These are phyloP conservation scores for Temnothorax rugatulus DNA, from an alignment of 2,888 invertebrate species.

Conservation along the genomic window DNA sequence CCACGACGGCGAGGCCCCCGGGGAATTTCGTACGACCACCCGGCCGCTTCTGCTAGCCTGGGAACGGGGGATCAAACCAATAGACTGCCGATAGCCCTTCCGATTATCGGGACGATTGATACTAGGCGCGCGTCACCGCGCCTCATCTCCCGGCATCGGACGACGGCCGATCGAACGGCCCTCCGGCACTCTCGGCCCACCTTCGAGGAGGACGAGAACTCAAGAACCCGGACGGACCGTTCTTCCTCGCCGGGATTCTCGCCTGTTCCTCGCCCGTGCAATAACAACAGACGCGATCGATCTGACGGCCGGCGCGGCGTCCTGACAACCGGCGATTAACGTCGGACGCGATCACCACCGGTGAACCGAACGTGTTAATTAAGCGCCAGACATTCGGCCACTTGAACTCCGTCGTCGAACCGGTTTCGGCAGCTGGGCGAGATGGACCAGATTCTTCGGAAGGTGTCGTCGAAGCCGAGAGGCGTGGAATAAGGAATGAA, in stretches of 20 bases:
- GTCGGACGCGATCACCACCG: background rate
- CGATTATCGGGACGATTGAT: slow-evolving; percentile 83
- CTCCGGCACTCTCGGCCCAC: too few relatives aligned
- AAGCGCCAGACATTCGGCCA: background rate
- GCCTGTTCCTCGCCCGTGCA: slow-evolving; percentile 80
- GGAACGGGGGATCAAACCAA: slow-evolving; percentile 84
- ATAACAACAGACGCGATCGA: slow-evolving; percentile 71
- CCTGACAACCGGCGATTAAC: slow-evolving; percentile 48
- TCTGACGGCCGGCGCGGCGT: slow-evolving; percentile 56
- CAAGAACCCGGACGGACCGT: background rate
- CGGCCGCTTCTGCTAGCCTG: slow-evolving; percentile 82
- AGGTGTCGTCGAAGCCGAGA: background rate
- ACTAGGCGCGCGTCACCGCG: slow-evolving; percentile 41
- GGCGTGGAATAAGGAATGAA: background rate
- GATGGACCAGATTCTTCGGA: background rate
- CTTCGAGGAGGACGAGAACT: background rate
- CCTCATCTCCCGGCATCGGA: background rate
- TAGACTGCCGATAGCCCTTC: slow-evolving; percentile 85
- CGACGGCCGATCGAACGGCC: slow-evolving; percentile 9
- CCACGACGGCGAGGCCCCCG: slow-evolving; percentile 53
- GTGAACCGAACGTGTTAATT: background rate
- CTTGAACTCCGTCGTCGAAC: background rate
- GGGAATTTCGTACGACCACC: slow-evolving; percentile 81
- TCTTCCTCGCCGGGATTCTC: slow-evolving; percentile 73
- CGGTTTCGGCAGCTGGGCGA: background rate